These are phyloP conservation scores for Lepeophtheirus nordmannii DNA, from an alignment of 2,888 invertebrate genomes.

Conservation along the genomic window DNA sequence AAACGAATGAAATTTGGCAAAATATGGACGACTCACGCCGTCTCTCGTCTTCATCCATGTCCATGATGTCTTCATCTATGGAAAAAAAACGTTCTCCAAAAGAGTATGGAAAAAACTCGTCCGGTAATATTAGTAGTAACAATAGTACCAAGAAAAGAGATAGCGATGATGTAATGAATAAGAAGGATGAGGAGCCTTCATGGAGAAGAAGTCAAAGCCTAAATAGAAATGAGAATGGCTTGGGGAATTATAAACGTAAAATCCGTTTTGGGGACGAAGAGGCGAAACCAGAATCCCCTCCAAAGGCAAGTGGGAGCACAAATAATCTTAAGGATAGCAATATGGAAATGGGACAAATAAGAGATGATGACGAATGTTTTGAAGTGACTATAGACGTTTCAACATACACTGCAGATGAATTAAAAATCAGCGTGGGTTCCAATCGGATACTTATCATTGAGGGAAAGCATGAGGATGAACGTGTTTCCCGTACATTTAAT, in stretches of 20 bases:
- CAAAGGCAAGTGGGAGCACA: background rate
- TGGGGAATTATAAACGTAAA: background rate
- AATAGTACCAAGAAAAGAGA: no score
- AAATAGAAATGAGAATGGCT: background rate
- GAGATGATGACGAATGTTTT: background rate
- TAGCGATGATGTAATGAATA: no score
- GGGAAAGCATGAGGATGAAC: background rate
- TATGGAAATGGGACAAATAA: background rate
- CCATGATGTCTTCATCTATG: background rate
- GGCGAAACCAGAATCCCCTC: background rate
- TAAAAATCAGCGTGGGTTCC: background rate
- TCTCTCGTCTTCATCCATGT: background rate
- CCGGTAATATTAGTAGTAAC: no score
- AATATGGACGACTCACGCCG: background rate
- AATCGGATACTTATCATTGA: background rate
- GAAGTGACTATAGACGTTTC: background rate
- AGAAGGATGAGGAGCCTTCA: background rate
- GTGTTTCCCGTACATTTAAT: background rate
- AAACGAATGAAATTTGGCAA: constrained; percentile 1
- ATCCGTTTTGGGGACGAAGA: background rate
- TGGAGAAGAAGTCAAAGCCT: background rate
- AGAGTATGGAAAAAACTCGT: no score
- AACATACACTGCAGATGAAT: background rate
- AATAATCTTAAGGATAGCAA: no score
- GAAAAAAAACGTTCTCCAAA: background rate